Evolutionary conservation across 2,113 vertebrate species (phyloP).

Genomic region (Rhinichthys klamathensis): DNA sequence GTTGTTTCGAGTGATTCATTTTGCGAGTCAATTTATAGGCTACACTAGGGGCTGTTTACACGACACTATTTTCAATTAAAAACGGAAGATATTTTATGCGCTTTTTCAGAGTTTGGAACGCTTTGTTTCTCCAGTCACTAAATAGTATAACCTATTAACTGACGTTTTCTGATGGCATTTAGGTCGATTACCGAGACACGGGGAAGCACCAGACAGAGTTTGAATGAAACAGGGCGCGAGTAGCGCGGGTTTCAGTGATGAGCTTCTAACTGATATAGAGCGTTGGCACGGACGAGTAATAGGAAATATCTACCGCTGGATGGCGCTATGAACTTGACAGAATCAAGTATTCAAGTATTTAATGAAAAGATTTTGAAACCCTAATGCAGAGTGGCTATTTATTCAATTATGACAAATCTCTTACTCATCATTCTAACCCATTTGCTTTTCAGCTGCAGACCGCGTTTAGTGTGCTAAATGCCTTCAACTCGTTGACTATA

Average conservation of each 20-base stretch:
- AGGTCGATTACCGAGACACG: not conserved
- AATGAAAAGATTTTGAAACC: not conserved
- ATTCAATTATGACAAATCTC: not conserved
- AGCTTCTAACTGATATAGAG: no score
- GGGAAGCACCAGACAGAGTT: not conserved
- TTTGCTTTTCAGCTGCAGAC: conserved; percentile 33
- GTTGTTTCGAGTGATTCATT: not conserved
- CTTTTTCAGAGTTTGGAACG: not conserved
- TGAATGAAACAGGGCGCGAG: not conserved
- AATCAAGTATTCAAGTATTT: not conserved
- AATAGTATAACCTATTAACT: not conserved
- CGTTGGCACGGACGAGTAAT: no score
- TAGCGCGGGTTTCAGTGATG: no score
- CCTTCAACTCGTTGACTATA: conserved; percentile 41
- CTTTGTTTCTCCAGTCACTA: not conserved
- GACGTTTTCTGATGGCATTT: not conserved
- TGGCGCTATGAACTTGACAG: not conserved
- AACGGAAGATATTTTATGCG: no score
- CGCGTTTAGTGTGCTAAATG: conserved; percentile 48
- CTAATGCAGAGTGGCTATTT: not conserved
- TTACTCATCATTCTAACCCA: not conserved
- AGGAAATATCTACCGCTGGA: not conserved
- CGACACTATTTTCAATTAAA: no score
- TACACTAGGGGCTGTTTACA: no score
- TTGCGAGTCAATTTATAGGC: not conserved